Percentiles rank a stretch among this genome's conserved stretches.
Conservation (phyloP, 1,140 invertebrate species). For the Drosophila pseudoobscura region DNA sequence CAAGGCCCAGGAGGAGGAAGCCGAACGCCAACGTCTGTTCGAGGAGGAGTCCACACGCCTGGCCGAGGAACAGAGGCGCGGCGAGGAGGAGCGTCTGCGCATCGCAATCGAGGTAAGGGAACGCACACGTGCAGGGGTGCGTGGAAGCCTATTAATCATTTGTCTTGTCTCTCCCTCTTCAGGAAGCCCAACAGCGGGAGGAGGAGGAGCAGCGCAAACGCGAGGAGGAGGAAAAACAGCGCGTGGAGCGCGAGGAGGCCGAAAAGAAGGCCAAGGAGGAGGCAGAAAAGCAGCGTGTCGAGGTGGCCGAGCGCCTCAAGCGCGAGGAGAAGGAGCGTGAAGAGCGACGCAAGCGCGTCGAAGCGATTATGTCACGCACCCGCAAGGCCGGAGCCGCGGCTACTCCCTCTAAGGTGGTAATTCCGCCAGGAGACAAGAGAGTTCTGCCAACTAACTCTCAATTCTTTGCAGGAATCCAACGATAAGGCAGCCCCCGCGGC, state of each 20-base stretch:
- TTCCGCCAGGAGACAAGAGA: not conserved
- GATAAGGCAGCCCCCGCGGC: slow-evolving; percentile 82
- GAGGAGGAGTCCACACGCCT: slow-evolving; percentile 90
- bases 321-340: slow-evolving; percentile 92
- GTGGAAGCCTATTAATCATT: not conserved
- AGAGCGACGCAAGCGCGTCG: slow-evolving; percentile 90
- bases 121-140: not conserved
- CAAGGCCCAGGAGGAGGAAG: slow-evolving; percentile 91
- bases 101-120: slow-evolving; percentile 87
- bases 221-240: slow-evolving; percentile 88
- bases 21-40: slow-evolving; percentile 90
- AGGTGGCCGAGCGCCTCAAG: slow-evolving; percentile 89
- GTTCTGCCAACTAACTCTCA: not conserved
- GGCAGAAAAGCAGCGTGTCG: slow-evolving; percentile 89
- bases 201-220: slow-evolving; percentile 86
- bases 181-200: slow-evolving; percentile 87
- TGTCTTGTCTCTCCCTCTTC: not conserved
- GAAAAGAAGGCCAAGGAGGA: slow-evolving; percentile 90
- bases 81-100: slow-evolving; percentile 89
- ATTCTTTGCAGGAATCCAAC: slow-evolving; percentile 63
- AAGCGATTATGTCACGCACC: slow-evolving; percentile 93
- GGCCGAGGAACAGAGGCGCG: slow-evolving; percentile 88
- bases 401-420: slow-evolving; percentile 83
- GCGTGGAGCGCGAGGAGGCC: slow-evolving; percentile 90
- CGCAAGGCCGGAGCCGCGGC: slow-evolving; percentile 84